Base-by-base conservation (phyloP, 1,140 invertebrate genomes). In the Bacillus rossius region DNA sequence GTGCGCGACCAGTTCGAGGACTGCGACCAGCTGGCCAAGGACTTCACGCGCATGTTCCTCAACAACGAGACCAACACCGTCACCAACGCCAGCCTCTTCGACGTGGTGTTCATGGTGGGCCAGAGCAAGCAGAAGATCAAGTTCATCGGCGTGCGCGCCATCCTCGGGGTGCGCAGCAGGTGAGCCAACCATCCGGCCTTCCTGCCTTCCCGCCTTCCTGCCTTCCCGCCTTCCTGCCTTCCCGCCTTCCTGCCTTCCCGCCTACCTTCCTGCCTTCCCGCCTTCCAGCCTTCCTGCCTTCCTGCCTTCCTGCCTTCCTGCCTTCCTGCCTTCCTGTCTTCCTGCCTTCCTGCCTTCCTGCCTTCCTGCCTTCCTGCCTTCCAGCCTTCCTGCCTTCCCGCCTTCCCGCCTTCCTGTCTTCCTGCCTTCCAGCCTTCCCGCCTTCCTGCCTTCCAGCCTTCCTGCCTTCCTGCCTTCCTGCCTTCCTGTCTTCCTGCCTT, bases 1-100 rank as follows among this genome's bases (percentile, higher is more conserved):
- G 92, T 96, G 8, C 78, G 92, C 63, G 91, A 94, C 74, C 85
- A 91, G 67, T 95, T 95, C 70, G 93, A 96, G 77, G 92, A 94
- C 70, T 94, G 95, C 72, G 93, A 96, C 72, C 90, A 93, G 71
- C 75, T 96, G 48, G 91, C 92, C 1, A 94, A 93, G 75, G 93
- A 96, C 74, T 96, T 96, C 70, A 91, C 89, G 0, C 80, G 83
- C 69, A 89, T 89, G 60, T 95, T 95, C 75, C 79, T 92, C n/a
- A 83, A 79, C 63, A 82, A 89, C 65, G 79, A 82, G 52, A 91
- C 88, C 63, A 74, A 79, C 49, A 74, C 79, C 49, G 76, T 83
- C 38, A 72, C 81, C 59, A 92, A 89, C 65, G 83, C 85, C 17
- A 86, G 86, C 71, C 78, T 95, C 1, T 96, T 95, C 71, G 93